A percentile compares a stretch with the other conserved stretches of the same genome.
Conservation (phyloP, 2,888 invertebrate species). For the Sarcophaga caerulescens region DNA sequence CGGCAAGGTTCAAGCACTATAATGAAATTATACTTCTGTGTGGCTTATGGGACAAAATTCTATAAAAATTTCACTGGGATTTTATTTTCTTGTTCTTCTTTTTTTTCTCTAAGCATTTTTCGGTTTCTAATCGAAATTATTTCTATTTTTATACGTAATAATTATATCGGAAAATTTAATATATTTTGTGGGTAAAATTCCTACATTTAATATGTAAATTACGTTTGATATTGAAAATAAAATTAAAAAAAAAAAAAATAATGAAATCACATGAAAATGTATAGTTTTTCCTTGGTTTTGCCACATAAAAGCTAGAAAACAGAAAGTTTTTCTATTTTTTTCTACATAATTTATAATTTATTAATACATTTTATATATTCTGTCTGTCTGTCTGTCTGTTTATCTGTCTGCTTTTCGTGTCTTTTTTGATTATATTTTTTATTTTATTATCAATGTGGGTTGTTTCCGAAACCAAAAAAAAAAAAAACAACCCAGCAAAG, state of each 20-base stretch:
- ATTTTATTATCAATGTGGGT: background rate
- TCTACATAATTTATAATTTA: conserved; percentile 52
- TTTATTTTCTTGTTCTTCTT: too few species aligned
- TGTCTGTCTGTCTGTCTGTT: background rate
- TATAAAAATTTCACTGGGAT: too few species aligned
- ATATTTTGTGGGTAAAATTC: background rate
- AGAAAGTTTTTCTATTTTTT: background rate
- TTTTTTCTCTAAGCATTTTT: too few species aligned
- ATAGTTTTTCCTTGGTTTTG: background rate
- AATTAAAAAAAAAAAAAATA: background rate
- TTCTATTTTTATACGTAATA: too few species aligned
- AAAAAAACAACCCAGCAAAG: background rate
- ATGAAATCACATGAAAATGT: background rate
- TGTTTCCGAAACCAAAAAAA: background rate
- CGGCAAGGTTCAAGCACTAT: too few species aligned
- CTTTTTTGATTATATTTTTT: background rate
- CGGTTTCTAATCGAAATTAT: too few species aligned
- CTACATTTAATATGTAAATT: conserved; percentile 27
- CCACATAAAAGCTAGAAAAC: background rate
- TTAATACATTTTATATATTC: background rate
- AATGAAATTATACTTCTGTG: too few species aligned
- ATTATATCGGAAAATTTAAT: background rate
- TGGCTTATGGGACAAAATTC: too few species aligned
- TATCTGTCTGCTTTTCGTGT: background rate
- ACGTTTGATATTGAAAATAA: conserved; percentile 18